Base-by-base conservation (phyloP, 2,888 invertebrate genomes). In the Pyrrhosoma nymphula region DNA sequence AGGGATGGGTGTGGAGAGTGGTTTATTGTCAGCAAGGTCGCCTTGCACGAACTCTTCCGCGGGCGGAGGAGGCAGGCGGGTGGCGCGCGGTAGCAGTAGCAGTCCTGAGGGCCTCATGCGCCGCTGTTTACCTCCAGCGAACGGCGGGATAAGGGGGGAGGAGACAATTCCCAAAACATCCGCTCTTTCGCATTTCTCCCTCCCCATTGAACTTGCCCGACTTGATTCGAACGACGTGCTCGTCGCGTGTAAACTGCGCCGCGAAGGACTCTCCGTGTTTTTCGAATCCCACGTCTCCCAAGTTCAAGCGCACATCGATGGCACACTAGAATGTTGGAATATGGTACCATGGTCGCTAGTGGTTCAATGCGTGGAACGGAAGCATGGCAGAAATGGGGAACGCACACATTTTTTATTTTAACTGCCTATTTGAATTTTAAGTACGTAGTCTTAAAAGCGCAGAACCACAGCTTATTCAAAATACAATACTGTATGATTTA, bases 21-120 rank as follows among this genome's bases (percentile, higher is more conserved):
- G 26, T 69, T 69, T 69, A 69, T 69, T 69, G 69, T 69, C 69
- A 69, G 69, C 69, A 69, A 69, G 69, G 69, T 69, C 69, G 69
- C 47, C 47, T 2, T 47, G 47, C 47, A 8, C 47, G 60, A 18
- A 23, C 60, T 12, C 60, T 60, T 60, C 60, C 60, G 60, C 60
- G 60, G 4, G 60, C 47, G 47, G 47, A 47, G 47, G 47, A 47
- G 47, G 47, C 47, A 47, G 47, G 47, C 47, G 2, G 47, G 6
- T 6, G 26, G n/a, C 69, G 69, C 8, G 63, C 63, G 3, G 1
- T 4, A 82, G 82, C 82, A 26, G 82, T 3, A 35, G 82, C 60
- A 10, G 30, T 35, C 18, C 30, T 10, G 82, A 16, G 26, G 0
- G 18, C 35, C 82, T n/a, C n/a, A n/a, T 35, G 30, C 20, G 88